Percentiles rank a stretch among this genome's conserved stretches.
Conservation (phyloP, 2,113 vertebrate genomes). For the Procapra przewalskii region DNA sequence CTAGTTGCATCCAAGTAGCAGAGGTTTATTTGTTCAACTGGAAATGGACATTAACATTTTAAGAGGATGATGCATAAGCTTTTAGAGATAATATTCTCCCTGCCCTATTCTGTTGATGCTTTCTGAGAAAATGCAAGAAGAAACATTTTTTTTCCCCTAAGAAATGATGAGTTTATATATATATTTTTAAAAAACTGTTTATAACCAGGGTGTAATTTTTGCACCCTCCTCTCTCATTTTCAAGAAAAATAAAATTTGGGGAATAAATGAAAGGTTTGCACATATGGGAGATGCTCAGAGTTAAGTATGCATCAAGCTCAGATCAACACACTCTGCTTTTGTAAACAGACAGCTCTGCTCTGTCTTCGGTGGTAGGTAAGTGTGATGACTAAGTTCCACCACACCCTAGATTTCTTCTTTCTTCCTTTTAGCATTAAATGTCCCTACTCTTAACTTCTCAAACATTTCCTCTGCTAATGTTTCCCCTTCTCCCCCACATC, state of each 20-base stretch:
- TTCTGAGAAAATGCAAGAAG: slow-evolving; percentile 64
- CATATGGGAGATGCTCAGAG: not conserved
- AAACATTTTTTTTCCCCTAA: slow-evolving; percentile 35
- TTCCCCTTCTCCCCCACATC: not conserved
- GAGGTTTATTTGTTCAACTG: slow-evolving; percentile 79
- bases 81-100: slow-evolving; percentile 78
- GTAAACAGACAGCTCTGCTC: not conserved
- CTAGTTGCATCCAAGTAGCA: slow-evolving; percentile 71
- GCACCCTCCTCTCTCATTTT: not conserved
- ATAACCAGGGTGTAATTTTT: slow-evolving; percentile 51
- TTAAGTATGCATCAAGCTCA: not conserved
- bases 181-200: too few relatives aligned
- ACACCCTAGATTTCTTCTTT: not conserved
- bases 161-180: slow-evolving; percentile 71
- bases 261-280: not conserved
- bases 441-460: not conserved
- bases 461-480: not conserved
- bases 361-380: not conserved
- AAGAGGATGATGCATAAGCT: slow-evolving; percentile 77
- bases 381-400: too few relatives aligned
- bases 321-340: not conserved
- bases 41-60: slow-evolving; percentile 81
- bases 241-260: slow-evolving; percentile 4
- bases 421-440: not conserved
- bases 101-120: slow-evolving; percentile 58